Base-by-base conservation (phyloP, 1,140 invertebrate species). In the Chionoecetes opilio region DNA sequence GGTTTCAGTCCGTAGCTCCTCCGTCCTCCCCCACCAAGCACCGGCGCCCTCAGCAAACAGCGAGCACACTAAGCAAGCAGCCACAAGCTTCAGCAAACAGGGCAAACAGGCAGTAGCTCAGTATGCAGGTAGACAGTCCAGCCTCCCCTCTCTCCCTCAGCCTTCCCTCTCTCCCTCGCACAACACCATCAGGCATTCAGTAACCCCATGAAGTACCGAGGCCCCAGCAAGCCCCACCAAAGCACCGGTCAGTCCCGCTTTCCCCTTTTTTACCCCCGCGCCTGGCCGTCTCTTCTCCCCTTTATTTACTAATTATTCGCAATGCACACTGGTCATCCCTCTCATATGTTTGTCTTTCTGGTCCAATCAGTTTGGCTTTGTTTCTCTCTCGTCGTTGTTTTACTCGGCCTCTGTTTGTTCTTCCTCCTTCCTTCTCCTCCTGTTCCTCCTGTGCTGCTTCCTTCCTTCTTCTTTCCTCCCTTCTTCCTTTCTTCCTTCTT, bases 281-380 rank as follows among this genome's bases (percentile, higher is more conserved):
- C 46, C 85, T 17, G 63, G 88, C 84, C 93, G 53, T 87, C 63
- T 93, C 85, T n/a, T 93, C 93, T 88, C 93, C 86, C 93, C 93
- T 93, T 93, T 93, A 93, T 93, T 93, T 93, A 93, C 93, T 93
- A 93, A 93, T 93, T 93, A 93, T 93, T 93, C 93, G 86, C 93
- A 93, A 93, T 88, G 93, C 93, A 93, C 86, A 93, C 93, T 88
- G 93, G 93, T 87, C 93, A 93, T 93, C 93, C 93, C 84, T 86
- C 93, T 63, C 93, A 93, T 85, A 82, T 93, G 93, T 93, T 93
- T 93, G 93, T 75, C 85, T 93, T 93, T 93, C 93, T 93, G 86
- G 85, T 93, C 93, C 93, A 93, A 93, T 93, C 93, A 93, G 93
- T 93, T 93, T 93, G 93, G 93, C 93, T 93, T 93, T 93, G 93